Percentiles rank a stretch among this genome's conserved stretches.
These are phyloP conservation scores for Agrilus biguttatus DNA, from an alignment of 2,888 invertebrate genomes.

Conservation along the genomic window DNA sequence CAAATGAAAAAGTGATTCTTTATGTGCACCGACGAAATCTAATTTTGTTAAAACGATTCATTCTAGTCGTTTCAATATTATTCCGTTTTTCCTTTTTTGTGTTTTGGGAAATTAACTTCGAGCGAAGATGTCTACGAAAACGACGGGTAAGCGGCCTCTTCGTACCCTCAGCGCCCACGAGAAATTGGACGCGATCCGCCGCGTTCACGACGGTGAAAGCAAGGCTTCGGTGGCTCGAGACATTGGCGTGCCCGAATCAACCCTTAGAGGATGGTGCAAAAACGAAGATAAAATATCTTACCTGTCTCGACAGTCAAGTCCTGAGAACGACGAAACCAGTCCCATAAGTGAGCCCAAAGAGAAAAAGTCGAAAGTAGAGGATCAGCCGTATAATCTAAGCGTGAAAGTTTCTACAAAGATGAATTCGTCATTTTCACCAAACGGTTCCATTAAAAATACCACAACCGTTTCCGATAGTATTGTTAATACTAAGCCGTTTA, in stretches of 20 bases:
- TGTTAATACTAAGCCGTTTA: slow-evolving; percentile 8
- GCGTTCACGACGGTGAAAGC: slow-evolving; percentile 73
- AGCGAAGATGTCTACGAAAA: slow-evolving; percentile 45
- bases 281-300: slow-evolving; percentile 64
- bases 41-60: too few relatives aligned
- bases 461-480: background rate
- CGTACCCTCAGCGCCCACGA: slow-evolving; percentile 61
- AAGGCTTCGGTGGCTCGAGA: slow-evolving; percentile 76
- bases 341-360: slow-evolving; percentile 6
- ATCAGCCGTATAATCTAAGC: slow-evolving; percentile 24
- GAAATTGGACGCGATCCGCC: slow-evolving; percentile 67
- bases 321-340: slow-evolving; percentile 47
- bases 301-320: slow-evolving; percentile 55
- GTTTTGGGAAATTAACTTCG: too few relatives aligned
- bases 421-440: too few relatives aligned
- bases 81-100: too few relatives aligned
- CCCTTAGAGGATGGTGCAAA: slow-evolving; percentile 78
- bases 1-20: too few relatives aligned
- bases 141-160: slow-evolving; percentile 62
- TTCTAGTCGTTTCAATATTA: too few relatives aligned
- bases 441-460: too few relatives aligned
- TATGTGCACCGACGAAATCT: too few relatives aligned
- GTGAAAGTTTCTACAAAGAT: slow-evolving; percentile 10
- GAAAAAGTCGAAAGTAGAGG: slow-evolving; percentile 18
- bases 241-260: slow-evolving; percentile 76